Conservation (phyloP, 2,797 vertebrate species). For the Pangasius larnaudii region DNA sequence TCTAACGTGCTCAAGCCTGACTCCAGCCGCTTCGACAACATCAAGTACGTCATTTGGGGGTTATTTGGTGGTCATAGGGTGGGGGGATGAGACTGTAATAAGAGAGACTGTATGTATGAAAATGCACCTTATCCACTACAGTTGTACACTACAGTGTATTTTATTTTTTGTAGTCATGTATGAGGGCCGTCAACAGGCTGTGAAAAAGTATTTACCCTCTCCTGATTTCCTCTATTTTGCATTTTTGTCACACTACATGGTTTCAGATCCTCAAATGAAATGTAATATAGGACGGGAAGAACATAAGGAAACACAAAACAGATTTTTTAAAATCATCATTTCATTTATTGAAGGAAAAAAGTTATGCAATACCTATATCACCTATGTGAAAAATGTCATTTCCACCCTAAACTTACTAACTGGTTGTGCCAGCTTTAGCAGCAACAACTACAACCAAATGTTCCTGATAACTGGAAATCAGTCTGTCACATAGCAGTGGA, state of each 20-base stretch:
- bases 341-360: not conserved
- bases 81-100: no score
- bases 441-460: not conserved
- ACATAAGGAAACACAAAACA: not conserved
- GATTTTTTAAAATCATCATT: not conserved
- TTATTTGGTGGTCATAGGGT: not conserved
- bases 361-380: not conserved
- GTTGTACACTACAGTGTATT: not conserved
- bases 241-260: not conserved
- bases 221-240: not conserved
- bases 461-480: not conserved
- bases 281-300: not conserved
- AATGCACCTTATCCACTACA: not conserved
- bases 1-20: conserved; percentile 89
- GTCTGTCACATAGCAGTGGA: not conserved
- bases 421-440: not conserved
- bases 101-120: not conserved
- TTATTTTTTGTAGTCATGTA: not conserved
- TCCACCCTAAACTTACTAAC: not conserved
- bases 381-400: not conserved
- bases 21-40: conserved; percentile 91
- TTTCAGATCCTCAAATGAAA: not conserved
- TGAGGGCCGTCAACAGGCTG: no score
- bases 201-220: not conserved
- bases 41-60: conserved; percentile 76